phyloP scores from a whole-genome alignment of 2,113 vertebrate species.

The Genyomyrus donnyi region DNA sequence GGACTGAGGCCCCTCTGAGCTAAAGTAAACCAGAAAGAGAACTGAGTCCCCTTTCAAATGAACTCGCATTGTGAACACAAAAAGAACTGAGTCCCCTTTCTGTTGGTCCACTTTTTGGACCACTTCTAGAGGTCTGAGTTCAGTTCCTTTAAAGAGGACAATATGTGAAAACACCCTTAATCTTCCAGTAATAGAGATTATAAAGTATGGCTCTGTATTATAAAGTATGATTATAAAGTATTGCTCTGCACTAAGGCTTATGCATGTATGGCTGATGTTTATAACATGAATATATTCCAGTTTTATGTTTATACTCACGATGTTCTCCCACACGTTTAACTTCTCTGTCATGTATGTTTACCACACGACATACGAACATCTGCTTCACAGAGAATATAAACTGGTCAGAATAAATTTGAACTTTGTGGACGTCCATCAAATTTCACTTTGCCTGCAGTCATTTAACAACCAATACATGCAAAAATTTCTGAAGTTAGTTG shows the following conservation, averaged over 20 bases:
- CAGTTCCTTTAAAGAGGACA: too few species aligned
- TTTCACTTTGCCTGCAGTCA: not conserved
- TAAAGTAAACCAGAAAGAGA: too few species aligned
- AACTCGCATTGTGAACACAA: too few species aligned
- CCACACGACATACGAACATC: not conserved
- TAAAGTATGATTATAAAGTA: not conserved
- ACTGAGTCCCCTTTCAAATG: too few species aligned
- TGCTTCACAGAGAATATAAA: not conserved
- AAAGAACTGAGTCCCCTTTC: too few species aligned
- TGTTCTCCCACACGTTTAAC: not conserved
- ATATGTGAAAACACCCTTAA: too few species aligned
- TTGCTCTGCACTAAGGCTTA: not conserved
- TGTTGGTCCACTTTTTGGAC: too few species aligned
- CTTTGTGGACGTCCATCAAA: not conserved
- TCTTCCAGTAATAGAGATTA: not conserved
- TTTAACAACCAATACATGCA: not conserved
- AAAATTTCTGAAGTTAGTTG: not conserved
- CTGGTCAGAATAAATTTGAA: not conserved
- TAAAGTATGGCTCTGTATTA: not conserved
- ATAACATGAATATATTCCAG: not conserved
- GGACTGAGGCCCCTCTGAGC: too few species aligned
- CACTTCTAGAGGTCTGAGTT: too few species aligned
- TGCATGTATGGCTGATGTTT: not conserved
- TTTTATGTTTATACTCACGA: not conserved
- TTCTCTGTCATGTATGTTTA: not conserved